Evolutionary conservation across 2,888 invertebrate species (phyloP), one percentile per base, ranked within the genome.

Genomic region (Thymelicus lineola): DNA sequence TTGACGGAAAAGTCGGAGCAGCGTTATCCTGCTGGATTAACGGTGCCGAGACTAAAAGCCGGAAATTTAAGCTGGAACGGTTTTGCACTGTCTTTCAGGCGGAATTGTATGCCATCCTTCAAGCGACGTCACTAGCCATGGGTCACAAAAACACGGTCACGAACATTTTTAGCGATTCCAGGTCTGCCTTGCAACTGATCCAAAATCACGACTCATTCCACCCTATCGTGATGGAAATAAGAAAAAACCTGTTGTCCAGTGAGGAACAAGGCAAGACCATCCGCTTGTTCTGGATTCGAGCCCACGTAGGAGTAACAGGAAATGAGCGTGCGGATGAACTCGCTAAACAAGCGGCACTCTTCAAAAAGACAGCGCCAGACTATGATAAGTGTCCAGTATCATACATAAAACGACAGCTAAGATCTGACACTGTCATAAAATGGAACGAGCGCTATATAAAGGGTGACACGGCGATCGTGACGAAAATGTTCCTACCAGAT

Each of bases 241-340:
- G 28, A 15, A n/a, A 35, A 4, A 38, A 63, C 0, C 10, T 53
- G 7, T 9, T 38, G 38, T 17, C 38, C 7, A 36, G 7, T 7
- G n/a, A 15, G 3, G 17, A n/a, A 7, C 9, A 14, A 12, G 53
- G 53, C 28, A 55, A 28, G 0, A 20, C 10, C 12, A 17, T 63
- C 15, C 20, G 17, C 14, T 28, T 64, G 6, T 64, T 42, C 14
- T 64, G 63, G 63, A 38, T 63, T 6, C 15, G 35, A 7, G 63
- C 63, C 6, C 63, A 63, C 12, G 53, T 50, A 0, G 62, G 62
- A 7, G 15, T 35, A 0, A n/a, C 10, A 3, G 62, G 62, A 12
- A 63, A 63, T 53, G 63, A 63, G 20, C 20, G 61, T 9, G 61
- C 61, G 0, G 61, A 62, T 15, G 50, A 50, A 12, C 36, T 64